Evolutionary conservation across 2,113 vertebrate species (phyloP).

Genomic region (Oreochromis tanganicae): DNA sequence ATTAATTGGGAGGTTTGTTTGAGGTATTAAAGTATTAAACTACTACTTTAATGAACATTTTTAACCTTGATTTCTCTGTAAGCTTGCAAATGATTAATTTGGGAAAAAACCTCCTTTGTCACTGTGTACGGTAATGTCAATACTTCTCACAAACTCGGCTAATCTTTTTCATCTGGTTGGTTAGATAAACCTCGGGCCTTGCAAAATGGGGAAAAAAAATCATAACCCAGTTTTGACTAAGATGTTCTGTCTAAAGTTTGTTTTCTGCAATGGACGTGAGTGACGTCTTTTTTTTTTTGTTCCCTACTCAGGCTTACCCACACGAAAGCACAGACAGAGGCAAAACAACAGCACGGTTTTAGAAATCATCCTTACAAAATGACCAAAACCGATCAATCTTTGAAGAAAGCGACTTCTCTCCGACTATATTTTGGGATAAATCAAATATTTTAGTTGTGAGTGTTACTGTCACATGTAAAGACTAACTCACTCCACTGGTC

Average conservation of each 20-base stretch:
- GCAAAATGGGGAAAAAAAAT: not conserved
- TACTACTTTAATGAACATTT: not conserved
- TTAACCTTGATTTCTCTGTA: not conserved
- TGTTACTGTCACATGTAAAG: not conserved
- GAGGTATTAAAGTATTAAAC: not conserved
- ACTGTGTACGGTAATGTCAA: not conserved
- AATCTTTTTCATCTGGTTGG: not conserved
- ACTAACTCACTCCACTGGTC: not conserved
- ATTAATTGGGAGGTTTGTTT: not conserved
- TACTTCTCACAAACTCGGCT: not conserved
- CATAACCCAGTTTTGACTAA: not conserved
- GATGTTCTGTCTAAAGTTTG: not conserved
- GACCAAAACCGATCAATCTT: not conserved
- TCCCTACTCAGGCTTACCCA: not conserved
- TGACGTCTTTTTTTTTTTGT: not conserved
- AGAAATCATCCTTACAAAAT: not conserved
- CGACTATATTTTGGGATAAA: not conserved
- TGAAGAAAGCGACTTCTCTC: not conserved
- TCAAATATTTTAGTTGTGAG: not conserved
- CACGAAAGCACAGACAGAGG: not conserved
- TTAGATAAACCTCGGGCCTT: not conserved
- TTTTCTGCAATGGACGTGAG: not conserved
- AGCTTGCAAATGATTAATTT: not conserved
- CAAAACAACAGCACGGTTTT: not conserved
- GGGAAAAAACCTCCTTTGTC: accelerated